Conservation (phyloP, 2,888 invertebrate genomes). For the Rhagonycha lutea region DNA sequence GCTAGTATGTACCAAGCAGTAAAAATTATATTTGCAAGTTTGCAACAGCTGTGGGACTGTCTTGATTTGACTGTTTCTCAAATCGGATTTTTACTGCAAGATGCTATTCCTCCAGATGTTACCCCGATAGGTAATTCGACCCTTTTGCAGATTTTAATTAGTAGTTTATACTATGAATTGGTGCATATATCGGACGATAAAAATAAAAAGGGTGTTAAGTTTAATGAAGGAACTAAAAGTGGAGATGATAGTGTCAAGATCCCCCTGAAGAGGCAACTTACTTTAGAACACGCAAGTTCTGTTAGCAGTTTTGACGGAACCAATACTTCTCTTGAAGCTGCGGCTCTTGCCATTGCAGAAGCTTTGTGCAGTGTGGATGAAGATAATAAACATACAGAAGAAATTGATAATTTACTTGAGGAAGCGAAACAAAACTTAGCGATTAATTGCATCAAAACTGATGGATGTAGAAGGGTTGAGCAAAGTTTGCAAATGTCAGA, state of each 20-base stretch:
- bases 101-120: conserved; percentile 70
- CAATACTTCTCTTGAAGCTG: conserved; percentile 48
- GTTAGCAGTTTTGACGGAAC: conserved; percentile 40
- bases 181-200: conserved; percentile 57
- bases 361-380: conserved; percentile 80
- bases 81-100: conserved; percentile 63
- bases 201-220: conserved; percentile 38
- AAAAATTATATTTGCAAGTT: conserved; percentile 72
- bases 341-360: conserved; percentile 76
- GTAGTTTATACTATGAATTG: conserved; percentile 70
- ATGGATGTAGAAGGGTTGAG: conserved; percentile 53
- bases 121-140: conserved; percentile 73
- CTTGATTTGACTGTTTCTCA: conserved; percentile 63
- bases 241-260: not conserved
- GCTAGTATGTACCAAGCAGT: conserved; percentile 83
- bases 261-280: conserved; percentile 10
- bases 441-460: conserved; percentile 34
- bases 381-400: conserved; percentile 77
- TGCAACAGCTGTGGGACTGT: conserved; percentile 71
- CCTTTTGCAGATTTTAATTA: conserved; percentile 71
- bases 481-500: conserved; percentile 58
- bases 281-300: conserved; percentile 34
- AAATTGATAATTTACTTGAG: conserved; percentile 67
- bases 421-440: conserved; percentile 58
- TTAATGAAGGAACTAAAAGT: conserved; percentile 21